Evolutionary conservation across 2,888 invertebrate species (phyloP).

Genomic region (Oscheius sp.): DNA sequence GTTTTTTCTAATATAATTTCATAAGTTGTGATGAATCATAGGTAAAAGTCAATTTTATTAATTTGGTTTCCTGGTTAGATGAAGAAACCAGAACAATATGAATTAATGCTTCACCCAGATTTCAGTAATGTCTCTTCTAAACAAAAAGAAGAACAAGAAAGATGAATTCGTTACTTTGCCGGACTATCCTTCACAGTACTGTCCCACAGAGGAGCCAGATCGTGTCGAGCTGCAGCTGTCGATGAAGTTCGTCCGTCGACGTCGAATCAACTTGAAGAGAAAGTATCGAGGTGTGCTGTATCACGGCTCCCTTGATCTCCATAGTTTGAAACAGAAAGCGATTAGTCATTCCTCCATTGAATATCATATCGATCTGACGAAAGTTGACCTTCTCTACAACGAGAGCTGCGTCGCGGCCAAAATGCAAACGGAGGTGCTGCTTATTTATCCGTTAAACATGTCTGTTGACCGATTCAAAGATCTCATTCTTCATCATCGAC

Average conservation of each 20-base stretch:
- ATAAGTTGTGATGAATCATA: too few species aligned
- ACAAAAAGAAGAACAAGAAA: neutral
- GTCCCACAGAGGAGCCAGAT: neutral
- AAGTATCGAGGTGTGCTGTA: conserved; percentile 24
- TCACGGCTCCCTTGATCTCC: conserved; percentile 4
- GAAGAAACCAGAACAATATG: too few species aligned
- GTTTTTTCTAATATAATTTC: too few species aligned
- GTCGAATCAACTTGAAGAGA: conserved; percentile 2
- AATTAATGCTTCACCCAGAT: neutral
- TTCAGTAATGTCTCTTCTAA: neutral
- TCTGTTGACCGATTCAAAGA: neutral
- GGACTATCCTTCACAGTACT: neutral
- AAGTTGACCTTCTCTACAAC: conserved; percentile 4
- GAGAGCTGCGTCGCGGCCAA: neutral
- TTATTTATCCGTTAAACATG: conserved; percentile 6
- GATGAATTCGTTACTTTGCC: neutral
- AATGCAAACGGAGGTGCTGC: conserved; percentile 4
- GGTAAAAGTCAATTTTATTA: too few species aligned
- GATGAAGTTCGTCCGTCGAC: conserved; percentile 3
- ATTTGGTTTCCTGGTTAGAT: too few species aligned
- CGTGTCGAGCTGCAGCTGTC: neutral
- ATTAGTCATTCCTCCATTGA: conserved; percentile 3
- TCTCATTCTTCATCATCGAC: conserved; percentile 1
- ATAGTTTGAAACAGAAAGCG: neutral
- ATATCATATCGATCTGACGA: conserved; percentile 15